Evolutionary conservation across 2,888 invertebrate genomes (phyloP).

Genomic region (Melinopterus prodromus): DNA sequence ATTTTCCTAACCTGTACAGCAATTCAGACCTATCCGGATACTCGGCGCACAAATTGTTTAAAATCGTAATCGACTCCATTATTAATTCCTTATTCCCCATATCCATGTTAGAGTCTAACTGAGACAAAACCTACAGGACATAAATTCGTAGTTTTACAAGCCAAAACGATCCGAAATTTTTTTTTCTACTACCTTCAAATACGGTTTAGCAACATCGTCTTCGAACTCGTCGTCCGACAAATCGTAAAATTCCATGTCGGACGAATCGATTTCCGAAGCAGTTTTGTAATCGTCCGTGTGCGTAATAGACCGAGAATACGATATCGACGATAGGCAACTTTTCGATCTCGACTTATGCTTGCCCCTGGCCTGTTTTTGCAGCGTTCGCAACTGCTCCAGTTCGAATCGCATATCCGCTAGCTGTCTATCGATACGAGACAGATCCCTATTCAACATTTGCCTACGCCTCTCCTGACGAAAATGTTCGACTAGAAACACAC

Average conservation of each 20-base stretch:
- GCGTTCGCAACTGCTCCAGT: slow-evolving; percentile 50
- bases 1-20: slow-evolving; percentile 56
- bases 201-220: neutral
- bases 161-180: no score
- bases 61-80: slow-evolving; percentile 46
- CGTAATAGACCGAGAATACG: slow-evolving; percentile 35
- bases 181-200: neutral
- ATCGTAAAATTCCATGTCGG: slow-evolving; percentile 59
- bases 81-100: slow-evolving; percentile 48
- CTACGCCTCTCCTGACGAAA: slow-evolving; percentile 54
- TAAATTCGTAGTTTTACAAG: no score
- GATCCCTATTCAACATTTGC: slow-evolving; percentile 54
- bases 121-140: neutral
- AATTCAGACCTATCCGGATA: slow-evolving; percentile 53
- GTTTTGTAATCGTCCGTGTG: slow-evolving; percentile 54
- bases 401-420: slow-evolving; percentile 51
- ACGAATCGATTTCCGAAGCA: slow-evolving; percentile 53
- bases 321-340: neutral
- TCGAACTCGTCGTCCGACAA: slow-evolving; percentile 54
- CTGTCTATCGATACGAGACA: slow-evolving; percentile 55
- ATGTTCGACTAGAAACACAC: slow-evolving; percentile 56
- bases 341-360: slow-evolving; percentile 20
- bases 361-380: slow-evolving; percentile 42
- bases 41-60: slow-evolving; percentile 52
- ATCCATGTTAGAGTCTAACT: slow-evolving; percentile 51